A percentile compares a stretch with the other conserved stretches of the same genome.
These are phyloP conservation scores for Spizaetus ornatus DNA, from an alignment of 2,113 vertebrate species.

Conservation along the genomic window DNA sequence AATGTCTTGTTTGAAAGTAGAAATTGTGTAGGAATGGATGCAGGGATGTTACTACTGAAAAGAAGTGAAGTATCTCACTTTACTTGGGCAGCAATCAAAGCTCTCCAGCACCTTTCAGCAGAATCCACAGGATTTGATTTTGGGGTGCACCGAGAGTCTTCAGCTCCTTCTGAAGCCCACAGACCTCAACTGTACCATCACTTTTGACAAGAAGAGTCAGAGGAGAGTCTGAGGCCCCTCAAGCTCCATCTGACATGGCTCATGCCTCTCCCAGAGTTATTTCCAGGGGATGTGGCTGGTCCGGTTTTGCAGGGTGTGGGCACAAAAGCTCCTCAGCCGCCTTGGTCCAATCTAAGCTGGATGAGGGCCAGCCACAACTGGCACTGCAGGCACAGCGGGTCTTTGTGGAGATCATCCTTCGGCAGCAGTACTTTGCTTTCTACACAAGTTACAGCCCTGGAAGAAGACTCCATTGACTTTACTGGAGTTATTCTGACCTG, in stretches of 20 bases:
- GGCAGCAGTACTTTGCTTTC: not conserved
- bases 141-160: not conserved
- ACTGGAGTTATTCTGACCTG: not conserved
- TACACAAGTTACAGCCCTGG: not conserved
- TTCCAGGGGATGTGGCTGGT: not conserved
- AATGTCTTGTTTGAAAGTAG: not conserved
- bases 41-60: not conserved
- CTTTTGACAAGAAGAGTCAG: not conserved
- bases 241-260: not conserved
- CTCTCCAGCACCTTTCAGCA: not conserved
- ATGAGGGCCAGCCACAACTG: not conserved
- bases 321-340: not conserved
- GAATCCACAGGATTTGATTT: not conserved
- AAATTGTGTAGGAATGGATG: not conserved
- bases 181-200: not conserved
- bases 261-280: not conserved
- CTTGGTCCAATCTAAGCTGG: not conserved
- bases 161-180: not conserved
- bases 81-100: not conserved
- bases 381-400: not conserved
- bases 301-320: accelerated
- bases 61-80: not conserved
- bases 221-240: not conserved
- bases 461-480: not conserved
- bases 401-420: not conserved